Evolutionary conservation across 1,140 invertebrate genomes (phyloP).

Genomic region (Diachasma alloeum): DNA sequence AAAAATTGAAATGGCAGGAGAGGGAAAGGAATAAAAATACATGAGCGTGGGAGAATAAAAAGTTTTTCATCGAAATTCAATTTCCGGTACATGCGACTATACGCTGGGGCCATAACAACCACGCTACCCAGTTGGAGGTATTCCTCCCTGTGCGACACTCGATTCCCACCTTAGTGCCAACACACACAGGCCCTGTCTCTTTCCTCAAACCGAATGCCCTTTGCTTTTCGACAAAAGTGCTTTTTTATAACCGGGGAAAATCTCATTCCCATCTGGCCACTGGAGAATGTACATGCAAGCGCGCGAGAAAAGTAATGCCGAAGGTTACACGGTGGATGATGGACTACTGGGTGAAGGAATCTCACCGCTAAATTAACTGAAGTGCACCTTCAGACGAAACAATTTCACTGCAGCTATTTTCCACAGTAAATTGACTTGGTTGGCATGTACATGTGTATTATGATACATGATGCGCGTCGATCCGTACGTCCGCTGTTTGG

Average conservation of each 20-base stretch:
- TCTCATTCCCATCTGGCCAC: constrained; percentile 38
- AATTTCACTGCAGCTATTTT: constrained; percentile 52
- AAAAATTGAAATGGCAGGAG: neutral
- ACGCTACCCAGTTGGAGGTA: neutral
- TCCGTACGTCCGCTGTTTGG: constrained; percentile 13
- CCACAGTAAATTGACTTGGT: constrained; percentile 51
- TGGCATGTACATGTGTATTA: constrained; percentile 26
- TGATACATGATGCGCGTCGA: constrained; percentile 27
- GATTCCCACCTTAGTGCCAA: neutral
- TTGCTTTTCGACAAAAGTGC: neutral
- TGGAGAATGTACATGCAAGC: neutral
- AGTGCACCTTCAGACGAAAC: constrained; percentile 48
- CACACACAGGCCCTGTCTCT: neutral
- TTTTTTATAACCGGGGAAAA: constrained; percentile 40
- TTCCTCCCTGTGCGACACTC: constrained; percentile 15
- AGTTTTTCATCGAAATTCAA: constrained; percentile 31
- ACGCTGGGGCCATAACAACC: neutral
- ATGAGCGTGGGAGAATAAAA: constrained; percentile 16
- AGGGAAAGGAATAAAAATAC: neutral
- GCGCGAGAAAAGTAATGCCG: neutral
- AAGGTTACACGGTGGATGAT: neutral
- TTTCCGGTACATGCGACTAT: constrained; percentile 28
- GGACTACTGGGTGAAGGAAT: constrained; percentile 25
- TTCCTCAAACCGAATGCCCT: neutral
- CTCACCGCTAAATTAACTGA: constrained; percentile 47